Percentiles rank a stretch among this genome's conserved stretches.
Conservation (phyloP, 1,140 invertebrate species). For the Tetraneura akinire region DNA sequence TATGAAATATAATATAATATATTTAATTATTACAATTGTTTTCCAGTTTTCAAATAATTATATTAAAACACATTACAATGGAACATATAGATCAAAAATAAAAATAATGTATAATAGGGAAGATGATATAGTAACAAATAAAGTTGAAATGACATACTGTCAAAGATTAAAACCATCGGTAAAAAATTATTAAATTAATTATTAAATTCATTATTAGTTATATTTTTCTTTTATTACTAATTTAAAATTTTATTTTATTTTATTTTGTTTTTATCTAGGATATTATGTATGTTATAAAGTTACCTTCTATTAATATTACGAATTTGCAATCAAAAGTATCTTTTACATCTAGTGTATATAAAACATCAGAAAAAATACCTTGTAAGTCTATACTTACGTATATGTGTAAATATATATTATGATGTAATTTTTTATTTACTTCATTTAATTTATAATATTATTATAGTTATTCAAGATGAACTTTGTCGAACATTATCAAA, state of each 20-base stretch:
- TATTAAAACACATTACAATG: constrained; percentile 23
- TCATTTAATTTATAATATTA: too few relatives aligned
- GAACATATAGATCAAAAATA: constrained; percentile 24
- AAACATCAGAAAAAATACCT: constrained; percentile 4
- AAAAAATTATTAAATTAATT: constrained; percentile 12
- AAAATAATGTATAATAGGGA: constrained; percentile 30
- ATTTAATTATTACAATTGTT: background rate
- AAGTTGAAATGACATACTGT: constrained; percentile 35
- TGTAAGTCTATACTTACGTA: too few relatives aligned
- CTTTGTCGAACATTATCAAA: background rate
- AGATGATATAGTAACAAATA: background rate
- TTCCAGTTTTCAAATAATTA: constrained; percentile 34
- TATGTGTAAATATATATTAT: too few relatives aligned
- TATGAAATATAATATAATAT: too few relatives aligned
- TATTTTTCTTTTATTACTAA: too few relatives aligned
- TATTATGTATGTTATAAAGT: background rate
- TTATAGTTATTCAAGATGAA: constrained; percentile 40
- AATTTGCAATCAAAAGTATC: constrained; percentile 22
- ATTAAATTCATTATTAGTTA: background rate
- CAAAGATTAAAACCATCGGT: background rate
- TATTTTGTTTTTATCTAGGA: background rate
- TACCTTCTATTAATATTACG: constrained; percentile 15
- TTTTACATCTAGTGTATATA: background rate
- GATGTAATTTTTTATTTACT: too few relatives aligned
- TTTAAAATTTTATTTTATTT: too few relatives aligned